A percentile compares a stretch with the other conserved stretches of the same genome.
phyloP scores from a whole-genome alignment of 2,888 invertebrate species.

The Papilio protenor region DNA sequence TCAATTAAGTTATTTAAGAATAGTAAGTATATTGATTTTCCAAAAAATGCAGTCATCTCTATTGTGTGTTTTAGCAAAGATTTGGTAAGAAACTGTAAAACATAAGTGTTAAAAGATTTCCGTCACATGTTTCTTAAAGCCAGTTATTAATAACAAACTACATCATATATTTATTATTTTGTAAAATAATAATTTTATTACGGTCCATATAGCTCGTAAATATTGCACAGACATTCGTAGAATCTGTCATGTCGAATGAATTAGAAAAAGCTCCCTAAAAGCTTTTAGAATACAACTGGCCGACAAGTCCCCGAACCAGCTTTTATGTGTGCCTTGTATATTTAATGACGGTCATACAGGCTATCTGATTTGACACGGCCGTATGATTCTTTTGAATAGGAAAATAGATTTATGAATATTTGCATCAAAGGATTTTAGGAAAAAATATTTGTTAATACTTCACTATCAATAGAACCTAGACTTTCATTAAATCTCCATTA shows the following conservation, averaged over 20 bases:
- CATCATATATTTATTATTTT: background rate
- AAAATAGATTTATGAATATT: slow-evolving; percentile 10
- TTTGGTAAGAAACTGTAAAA: background rate
- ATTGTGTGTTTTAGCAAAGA: background rate
- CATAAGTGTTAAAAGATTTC: too few relatives aligned
- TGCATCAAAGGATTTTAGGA: slow-evolving; percentile 4
- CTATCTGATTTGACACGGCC: slow-evolving; percentile 33
- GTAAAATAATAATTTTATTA: background rate
- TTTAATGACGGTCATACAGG: slow-evolving; percentile 34
- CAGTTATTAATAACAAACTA: background rate
- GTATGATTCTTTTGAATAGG: slow-evolving; percentile 35
- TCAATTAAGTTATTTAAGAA: slow-evolving; percentile 19
- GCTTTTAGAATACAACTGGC: slow-evolving; percentile 2
- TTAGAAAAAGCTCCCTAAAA: slow-evolving; percentile 29
- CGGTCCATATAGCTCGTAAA: background rate
- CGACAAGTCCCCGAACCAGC: slow-evolving; percentile 18
- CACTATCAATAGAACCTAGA: too few relatives aligned
- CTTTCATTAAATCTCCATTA: too few relatives aligned
- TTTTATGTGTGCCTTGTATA: slow-evolving; percentile 29
- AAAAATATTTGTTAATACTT: background rate
- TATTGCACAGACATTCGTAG: slow-evolving; percentile 13
- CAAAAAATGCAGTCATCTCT: background rate
- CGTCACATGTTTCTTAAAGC: background rate
- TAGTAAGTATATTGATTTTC: slow-evolving; percentile 1
- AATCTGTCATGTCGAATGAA: slow-evolving; percentile 25